Evolutionary conservation across 2,113 vertebrate species (phyloP).

Genomic region (Zosterops lateralis): DNA sequence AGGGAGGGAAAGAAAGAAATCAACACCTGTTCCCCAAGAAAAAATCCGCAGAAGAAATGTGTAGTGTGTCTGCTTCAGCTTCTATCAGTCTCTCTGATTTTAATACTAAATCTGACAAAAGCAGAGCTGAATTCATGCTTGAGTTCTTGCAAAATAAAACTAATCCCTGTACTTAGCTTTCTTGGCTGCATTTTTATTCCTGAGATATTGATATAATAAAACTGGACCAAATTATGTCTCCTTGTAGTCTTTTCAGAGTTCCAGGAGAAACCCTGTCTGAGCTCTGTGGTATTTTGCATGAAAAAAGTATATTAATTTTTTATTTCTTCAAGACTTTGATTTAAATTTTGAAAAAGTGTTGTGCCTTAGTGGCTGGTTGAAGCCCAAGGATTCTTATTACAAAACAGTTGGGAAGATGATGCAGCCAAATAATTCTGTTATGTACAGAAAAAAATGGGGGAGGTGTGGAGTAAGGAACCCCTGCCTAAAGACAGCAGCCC

Average conservation of each 20-base stretch:
- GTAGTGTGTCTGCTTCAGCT: neutral
- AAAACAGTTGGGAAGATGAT: neutral
- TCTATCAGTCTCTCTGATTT: neutral
- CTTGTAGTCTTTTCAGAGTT: neutral
- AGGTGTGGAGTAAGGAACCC: neutral
- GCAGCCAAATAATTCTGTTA: neutral
- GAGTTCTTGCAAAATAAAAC: neutral
- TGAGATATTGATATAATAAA: neutral
- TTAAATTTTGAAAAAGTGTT: neutral
- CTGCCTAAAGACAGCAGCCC: neutral
- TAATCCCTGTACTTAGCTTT: neutral
- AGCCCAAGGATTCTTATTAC: neutral
- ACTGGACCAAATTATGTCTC: neutral
- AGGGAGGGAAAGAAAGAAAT: neutral
- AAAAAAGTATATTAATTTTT: neutral
- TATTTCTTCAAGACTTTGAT: neutral
- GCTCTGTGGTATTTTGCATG: neutral
- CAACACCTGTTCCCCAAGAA: neutral
- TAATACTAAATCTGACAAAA: neutral
- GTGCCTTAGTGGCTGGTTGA: neutral
- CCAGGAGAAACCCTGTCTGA: neutral
- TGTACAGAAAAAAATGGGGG: fast-evolving
- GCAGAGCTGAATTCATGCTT: neutral
- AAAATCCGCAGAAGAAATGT: neutral
- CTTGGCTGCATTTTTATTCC: neutral